Conservation (phyloP, 2,888 invertebrate species). For the Lasioglossum figueresi region DNA sequence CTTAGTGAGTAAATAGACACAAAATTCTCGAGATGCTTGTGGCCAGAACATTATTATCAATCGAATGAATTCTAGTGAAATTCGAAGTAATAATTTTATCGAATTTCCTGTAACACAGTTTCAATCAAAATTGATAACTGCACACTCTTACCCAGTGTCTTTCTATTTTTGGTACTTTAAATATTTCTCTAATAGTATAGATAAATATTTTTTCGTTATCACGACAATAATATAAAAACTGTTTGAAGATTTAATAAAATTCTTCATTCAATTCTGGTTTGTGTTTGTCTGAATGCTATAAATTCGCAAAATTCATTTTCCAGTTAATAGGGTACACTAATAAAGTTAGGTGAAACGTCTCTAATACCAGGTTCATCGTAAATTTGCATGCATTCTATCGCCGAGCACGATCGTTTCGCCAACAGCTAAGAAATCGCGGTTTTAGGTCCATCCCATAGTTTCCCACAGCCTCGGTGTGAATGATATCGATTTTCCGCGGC, state of each 20-base stretch:
- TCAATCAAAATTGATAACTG: background rate
- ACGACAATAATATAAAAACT: background rate
- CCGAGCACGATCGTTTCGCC: slow-evolving; percentile 34
- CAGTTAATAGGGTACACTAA: background rate
- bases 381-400: slow-evolving; percentile 27
- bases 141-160: background rate
- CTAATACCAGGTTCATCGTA: background rate
- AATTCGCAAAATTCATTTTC: background rate
- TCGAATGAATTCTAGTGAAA: background rate
- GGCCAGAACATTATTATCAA: background rate
- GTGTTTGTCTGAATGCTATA: background rate
- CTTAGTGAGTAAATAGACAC: background rate
- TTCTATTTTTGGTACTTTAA: background rate
- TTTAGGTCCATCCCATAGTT: slow-evolving; percentile 59
- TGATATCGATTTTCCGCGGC: slow-evolving; percentile 63
- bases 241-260: background rate
- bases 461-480: slow-evolving; percentile 57
- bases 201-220: background rate
- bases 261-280: background rate
- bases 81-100: background rate
- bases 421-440: slow-evolving; percentile 61
- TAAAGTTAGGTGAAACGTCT: background rate
- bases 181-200: background rate
- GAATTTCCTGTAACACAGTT: background rate
- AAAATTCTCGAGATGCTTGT: background rate